Evolutionary conservation across 2,113 vertebrate genomes (phyloP).

Genomic region (Falco punctatus): DNA sequence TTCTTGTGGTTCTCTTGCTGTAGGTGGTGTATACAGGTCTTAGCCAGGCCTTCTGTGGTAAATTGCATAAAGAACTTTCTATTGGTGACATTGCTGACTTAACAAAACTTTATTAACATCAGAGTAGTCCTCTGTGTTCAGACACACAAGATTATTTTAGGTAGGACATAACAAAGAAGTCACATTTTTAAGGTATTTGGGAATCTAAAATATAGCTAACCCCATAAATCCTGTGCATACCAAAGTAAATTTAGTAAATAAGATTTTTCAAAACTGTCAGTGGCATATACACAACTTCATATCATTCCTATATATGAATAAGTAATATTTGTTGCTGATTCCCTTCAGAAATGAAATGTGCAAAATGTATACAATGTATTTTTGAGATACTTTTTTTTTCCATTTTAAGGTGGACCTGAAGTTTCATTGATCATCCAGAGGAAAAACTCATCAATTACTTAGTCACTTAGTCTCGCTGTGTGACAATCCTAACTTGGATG

Average conservation of each 20-base stretch:
- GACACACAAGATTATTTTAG: neutral
- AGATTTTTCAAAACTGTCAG: neutral
- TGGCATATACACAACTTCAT: neutral
- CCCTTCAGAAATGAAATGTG: neutral
- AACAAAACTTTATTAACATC: neutral
- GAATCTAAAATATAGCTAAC: neutral
- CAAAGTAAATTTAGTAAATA: neutral
- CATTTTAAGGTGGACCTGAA: neutral
- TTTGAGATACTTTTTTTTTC: neutral
- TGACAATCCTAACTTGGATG: neutral
- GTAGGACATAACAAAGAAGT: neutral
- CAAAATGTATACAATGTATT: neutral
- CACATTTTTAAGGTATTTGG: neutral
- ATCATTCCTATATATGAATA: neutral
- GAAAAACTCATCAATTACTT: neutral
- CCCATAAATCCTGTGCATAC: neutral
- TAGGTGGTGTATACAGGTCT: neutral
- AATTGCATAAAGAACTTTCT: neutral
- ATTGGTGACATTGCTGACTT: neutral
- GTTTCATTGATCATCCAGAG: neutral
- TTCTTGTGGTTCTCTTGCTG: neutral
- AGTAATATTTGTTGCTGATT: neutral
- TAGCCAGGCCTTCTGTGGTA: neutral
- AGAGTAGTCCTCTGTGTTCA: neutral
- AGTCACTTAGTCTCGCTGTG: neutral